Conservation (phyloP, 2,113 vertebrate species). For the Oryzias woworae region DNA sequence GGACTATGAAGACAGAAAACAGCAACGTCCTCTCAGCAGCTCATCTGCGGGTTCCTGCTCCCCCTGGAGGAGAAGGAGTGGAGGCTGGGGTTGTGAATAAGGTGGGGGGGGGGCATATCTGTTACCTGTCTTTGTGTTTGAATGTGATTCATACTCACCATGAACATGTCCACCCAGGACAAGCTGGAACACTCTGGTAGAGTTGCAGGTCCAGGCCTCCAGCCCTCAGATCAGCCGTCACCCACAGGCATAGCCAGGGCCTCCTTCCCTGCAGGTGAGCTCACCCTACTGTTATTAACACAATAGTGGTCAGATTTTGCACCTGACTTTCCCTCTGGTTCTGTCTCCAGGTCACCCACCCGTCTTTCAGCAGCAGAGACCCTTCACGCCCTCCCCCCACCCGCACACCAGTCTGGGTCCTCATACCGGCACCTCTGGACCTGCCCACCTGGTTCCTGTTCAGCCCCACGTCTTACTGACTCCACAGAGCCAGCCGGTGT, state of each 20-base stretch:
- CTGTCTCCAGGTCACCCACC: conserved; percentile 35
- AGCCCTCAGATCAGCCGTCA: conserved; percentile 22
- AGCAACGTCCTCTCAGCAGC: not conserved
- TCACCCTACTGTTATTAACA: not conserved
- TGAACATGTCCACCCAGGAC: conserved; percentile 5
- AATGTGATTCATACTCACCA: no score
- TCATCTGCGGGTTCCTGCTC: not conserved
- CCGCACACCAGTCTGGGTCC: conserved; percentile 37
- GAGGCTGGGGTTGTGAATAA: conserved; percentile 15
- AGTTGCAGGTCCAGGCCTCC: conserved; percentile 11
- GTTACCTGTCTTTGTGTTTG: no score
- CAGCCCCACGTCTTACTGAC: conserved; percentile 77
- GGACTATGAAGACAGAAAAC: conserved; percentile 1
- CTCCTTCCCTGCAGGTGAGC: conserved; percentile 34
- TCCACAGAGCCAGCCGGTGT: conserved; percentile 25
- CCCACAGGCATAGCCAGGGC: not conserved
- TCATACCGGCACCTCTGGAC: not conserved
- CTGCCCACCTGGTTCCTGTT: conserved; percentile 42
- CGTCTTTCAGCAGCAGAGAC: conserved; percentile 48
- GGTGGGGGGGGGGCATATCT: conserved; percentile 19
- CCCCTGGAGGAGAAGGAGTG: not conserved
- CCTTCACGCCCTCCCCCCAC: conserved; percentile 42
- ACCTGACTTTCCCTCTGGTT: not conserved
- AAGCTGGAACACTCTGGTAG: conserved; percentile 31
- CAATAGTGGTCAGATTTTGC: not conserved